phyloP scores from a whole-genome alignment of 2,888 invertebrate species.

The Rosalia funebris region DNA sequence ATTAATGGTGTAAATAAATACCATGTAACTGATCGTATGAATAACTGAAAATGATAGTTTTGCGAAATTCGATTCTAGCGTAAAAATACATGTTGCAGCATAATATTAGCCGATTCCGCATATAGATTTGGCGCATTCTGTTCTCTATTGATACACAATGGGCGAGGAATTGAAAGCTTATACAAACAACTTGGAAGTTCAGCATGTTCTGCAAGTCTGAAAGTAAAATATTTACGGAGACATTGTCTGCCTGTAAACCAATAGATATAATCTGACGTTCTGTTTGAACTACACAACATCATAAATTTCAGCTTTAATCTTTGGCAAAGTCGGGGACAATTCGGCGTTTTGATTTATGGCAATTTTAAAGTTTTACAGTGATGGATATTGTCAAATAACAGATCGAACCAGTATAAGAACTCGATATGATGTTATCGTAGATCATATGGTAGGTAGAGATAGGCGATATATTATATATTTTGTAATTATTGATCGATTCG shows the following conservation, averaged over 20 bases:
- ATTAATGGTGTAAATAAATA: too few species aligned
- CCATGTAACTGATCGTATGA: too few species aligned
- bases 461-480: too few species aligned
- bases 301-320: conserved; percentile 50
- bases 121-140: neutral
- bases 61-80: too few species aligned
- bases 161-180: neutral
- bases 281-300: conserved; percentile 53
- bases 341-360: conserved; percentile 38
- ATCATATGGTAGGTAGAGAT: too few species aligned
- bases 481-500: too few species aligned
- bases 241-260: conserved; percentile 19
- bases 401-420: too few species aligned
- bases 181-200: conserved; percentile 1
- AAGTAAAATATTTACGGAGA: conserved; percentile 18
- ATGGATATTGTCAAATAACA: neutral
- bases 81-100: neutral
- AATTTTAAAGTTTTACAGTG: conserved; percentile 9
- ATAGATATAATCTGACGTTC: conserved; percentile 53
- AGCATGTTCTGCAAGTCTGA: neutral
- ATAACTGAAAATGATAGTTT: too few species aligned
- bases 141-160: neutral
- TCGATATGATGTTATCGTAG: too few species aligned
- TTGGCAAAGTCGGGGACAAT: conserved; percentile 34
- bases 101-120: too few species aligned